Conservation (phyloP, 2,797 vertebrate genomes). For the Gallinago stenura region DNA sequence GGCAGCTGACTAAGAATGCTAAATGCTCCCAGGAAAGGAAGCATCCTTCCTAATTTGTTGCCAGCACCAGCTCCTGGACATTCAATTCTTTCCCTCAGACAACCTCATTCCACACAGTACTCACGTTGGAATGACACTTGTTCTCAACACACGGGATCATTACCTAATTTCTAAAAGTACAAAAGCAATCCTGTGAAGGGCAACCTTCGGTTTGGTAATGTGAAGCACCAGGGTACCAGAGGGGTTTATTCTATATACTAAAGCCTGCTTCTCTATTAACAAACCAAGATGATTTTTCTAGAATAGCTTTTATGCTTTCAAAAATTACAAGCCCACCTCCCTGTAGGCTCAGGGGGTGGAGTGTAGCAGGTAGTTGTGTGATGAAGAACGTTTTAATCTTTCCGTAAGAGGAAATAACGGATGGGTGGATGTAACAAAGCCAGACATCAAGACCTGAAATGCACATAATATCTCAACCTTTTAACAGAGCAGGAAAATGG, state of each 20-base stretch:
- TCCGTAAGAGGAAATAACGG: neutral
- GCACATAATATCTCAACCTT: neutral
- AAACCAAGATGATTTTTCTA: neutral
- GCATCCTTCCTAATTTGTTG: neutral
- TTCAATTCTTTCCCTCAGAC: neutral
- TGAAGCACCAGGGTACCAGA: neutral
- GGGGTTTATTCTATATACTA: neutral
- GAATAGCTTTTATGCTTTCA: neutral
- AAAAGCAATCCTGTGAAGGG: neutral
- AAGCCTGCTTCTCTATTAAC: neutral
- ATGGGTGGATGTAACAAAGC: neutral
- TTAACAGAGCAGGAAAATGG: neutral
- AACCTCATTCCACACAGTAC: neutral
- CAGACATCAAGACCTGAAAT: neutral
- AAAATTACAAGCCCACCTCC: neutral
- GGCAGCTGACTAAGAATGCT: neutral
- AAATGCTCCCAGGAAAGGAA: neutral
- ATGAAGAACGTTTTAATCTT: neutral
- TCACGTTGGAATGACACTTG: neutral
- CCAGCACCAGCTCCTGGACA: neutral
- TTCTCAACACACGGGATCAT: neutral
- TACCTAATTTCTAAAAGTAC: neutral
- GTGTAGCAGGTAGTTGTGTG: rapidly evolving
- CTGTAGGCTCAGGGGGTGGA: neutral
- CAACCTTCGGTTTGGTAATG: neutral